A percentile compares a stretch with the other conserved stretches of the same genome.
These are phyloP conservation scores for Haliclystus octoradiatus DNA, from an alignment of 30 jellyfish, hydroid and myxozoan genomes.

Conservation along the genomic window DNA sequence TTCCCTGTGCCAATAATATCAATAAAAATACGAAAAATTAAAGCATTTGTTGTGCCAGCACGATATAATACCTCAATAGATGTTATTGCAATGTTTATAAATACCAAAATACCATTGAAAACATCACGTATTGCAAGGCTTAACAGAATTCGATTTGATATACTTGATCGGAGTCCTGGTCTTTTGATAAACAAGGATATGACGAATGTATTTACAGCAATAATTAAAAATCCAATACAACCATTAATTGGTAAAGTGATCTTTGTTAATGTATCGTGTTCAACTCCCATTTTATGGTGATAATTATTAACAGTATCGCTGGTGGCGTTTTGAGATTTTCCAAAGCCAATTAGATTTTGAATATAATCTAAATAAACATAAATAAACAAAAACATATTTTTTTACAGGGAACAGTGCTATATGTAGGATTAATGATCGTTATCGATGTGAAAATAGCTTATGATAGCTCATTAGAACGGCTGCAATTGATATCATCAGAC, in stretches of 20 bases:
- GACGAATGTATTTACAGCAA: slow-evolving; percentile 45
- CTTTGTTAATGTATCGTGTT: too few species aligned
- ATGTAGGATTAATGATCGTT: too few species aligned
- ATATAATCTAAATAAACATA: too few species aligned
- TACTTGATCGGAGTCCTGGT: slow-evolving; percentile 20
- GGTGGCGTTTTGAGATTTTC: too few species aligned
- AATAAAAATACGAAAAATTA: slow-evolving; percentile 12
- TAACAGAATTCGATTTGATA: slow-evolving; percentile 49
- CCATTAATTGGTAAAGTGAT: neutral
- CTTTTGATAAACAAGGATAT: slow-evolving; percentile 26
- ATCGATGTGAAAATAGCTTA: too few species aligned
- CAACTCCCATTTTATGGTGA: too few species aligned
- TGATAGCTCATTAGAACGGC: too few species aligned
- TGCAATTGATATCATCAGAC: too few species aligned
- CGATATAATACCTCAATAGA: slow-evolving; percentile 3
- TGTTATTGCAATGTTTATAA: slow-evolving; percentile 44
- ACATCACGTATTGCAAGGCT: slow-evolving; percentile 78
- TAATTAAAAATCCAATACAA: slow-evolving; percentile 25
- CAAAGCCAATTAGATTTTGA: too few species aligned
- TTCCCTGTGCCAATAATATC: slow-evolving; percentile 29
- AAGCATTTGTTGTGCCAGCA: neutral
- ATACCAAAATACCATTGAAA: slow-evolving; percentile 41
- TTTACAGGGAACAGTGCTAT: too few species aligned
- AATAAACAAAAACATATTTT: too few species aligned
- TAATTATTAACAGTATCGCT: too few species aligned